Percentiles rank a stretch among this genome's conserved stretches.
phyloP scores from a whole-genome alignment of 2,797 vertebrate genomes.

The Onychomys leucogaster region DNA sequence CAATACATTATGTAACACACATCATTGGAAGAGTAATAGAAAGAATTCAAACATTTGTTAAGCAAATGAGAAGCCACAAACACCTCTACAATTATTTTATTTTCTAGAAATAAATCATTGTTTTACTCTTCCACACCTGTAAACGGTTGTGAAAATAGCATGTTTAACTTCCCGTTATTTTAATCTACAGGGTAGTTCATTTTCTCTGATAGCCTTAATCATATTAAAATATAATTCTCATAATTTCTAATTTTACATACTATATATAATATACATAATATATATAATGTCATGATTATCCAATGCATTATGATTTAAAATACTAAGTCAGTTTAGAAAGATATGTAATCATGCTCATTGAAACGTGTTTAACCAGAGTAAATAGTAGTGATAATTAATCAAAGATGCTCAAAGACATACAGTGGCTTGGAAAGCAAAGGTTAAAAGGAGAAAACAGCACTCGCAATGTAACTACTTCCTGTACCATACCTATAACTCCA shows the following conservation, averaged over 20 bases:
- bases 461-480: neutral
- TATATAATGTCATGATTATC: neutral
- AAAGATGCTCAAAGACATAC: neutral
- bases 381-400: neutral
- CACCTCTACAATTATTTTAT: neutral
- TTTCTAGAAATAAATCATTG: neutral
- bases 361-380: neutral
- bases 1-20: neutral
- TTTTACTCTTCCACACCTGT: no score
- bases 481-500: neutral
- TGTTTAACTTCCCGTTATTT: neutral
- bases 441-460: neutral
- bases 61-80: neutral
- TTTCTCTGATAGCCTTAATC: neutral
- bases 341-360: neutral
- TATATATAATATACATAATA: no score
- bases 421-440: neutral
- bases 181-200: neutral
- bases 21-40: neutral
- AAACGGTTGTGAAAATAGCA: neutral
- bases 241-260: neutral
- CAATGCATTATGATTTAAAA: neutral
- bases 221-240: neutral
- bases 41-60: neutral
- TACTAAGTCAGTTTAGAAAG: neutral